These are phyloP conservation scores for Leucoraja ocellata DNA, from an alignment of 2,797 vertebrate species.

Conservation along the genomic window DNA sequence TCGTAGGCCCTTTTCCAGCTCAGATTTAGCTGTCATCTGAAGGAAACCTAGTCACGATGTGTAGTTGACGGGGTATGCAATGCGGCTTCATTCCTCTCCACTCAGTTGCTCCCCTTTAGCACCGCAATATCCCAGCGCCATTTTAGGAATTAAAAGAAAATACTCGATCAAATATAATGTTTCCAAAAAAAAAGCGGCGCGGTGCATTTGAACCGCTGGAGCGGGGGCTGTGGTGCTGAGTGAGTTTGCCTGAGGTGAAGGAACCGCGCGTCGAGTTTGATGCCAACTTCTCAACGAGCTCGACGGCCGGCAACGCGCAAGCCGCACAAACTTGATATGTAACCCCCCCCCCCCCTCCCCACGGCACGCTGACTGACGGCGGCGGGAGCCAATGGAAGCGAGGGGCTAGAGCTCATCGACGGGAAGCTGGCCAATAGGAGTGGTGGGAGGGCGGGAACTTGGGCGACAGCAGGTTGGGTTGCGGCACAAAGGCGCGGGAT, in stretches of 20 bases:
- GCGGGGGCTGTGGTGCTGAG: not conserved
- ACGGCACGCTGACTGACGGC: not conserved
- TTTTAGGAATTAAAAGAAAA: not conserved
- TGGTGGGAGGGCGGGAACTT: not conserved
- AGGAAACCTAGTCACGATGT: too few relatives aligned
- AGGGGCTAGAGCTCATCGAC: too few relatives aligned
- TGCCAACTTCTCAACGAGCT: not conserved
- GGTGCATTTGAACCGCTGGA: not conserved
- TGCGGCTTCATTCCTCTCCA: not conserved
- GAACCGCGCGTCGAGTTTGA: not conserved
- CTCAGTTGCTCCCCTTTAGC: not conserved
- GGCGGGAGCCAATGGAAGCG: not conserved
- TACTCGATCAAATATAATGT: not conserved
- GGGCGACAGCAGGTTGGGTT: not conserved
- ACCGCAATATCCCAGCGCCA: not conserved
- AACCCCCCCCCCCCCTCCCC: too few relatives aligned
- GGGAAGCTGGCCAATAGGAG: not conserved
- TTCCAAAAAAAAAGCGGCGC: not conserved
- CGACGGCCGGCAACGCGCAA: too few relatives aligned
- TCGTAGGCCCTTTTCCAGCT: too few relatives aligned
- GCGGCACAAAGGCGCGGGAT: conserved; percentile 33
- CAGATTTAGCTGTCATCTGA: not conserved
- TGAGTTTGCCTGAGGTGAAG: not conserved
- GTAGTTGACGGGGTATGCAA: not conserved
- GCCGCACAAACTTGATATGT: not conserved